These are phyloP conservation scores for Aleiodes alternator DNA, from an alignment of 2,888 invertebrate species.

Conservation along the genomic window DNA sequence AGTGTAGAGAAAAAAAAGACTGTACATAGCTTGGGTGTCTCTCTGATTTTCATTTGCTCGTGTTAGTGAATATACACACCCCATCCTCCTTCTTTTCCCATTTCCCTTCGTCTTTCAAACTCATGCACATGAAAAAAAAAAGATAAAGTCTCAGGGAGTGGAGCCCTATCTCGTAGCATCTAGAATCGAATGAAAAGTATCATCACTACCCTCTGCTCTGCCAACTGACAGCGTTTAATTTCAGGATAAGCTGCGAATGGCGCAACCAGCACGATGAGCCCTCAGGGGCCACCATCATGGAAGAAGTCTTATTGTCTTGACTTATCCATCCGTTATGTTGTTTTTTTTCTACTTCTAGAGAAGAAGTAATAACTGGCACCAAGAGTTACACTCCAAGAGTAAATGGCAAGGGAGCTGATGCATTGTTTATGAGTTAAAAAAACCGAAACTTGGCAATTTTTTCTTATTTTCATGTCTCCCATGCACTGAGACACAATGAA, in stretches of 20 bases:
- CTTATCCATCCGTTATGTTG: conserved; percentile 23
- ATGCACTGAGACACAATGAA: too few species aligned
- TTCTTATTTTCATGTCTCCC: too few species aligned
- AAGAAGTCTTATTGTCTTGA: conserved; percentile 46
- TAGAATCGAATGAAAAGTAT: conserved; percentile 69
- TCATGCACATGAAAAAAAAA: conserved; percentile 29
- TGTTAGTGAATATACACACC: conserved; percentile 58
- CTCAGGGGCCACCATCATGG: conserved; percentile 35
- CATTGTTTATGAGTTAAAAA: not conserved
- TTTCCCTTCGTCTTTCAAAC: conserved; percentile 44
- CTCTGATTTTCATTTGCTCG: conserved; percentile 65
- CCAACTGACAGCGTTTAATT: conserved; percentile 67
- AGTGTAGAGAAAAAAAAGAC: conserved; percentile 10
- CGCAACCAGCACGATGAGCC: conserved; percentile 48
- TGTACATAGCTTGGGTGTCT: conserved; percentile 58
- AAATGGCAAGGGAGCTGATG: conserved; percentile 6
- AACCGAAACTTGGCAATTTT: not conserved
- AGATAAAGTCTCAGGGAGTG: conserved; percentile 24
- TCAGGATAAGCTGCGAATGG: conserved; percentile 60
- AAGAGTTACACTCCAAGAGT: not conserved
- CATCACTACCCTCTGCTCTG: conserved; percentile 17
- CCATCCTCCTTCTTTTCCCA: conserved; percentile 35
- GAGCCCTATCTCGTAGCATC: conserved; percentile 68
- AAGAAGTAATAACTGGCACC: conserved; percentile 26
- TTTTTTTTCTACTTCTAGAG: conserved; percentile 4